Evolutionary conservation across 2,113 vertebrate genomes (phyloP).

Genomic region (Columba janthina): DNA sequence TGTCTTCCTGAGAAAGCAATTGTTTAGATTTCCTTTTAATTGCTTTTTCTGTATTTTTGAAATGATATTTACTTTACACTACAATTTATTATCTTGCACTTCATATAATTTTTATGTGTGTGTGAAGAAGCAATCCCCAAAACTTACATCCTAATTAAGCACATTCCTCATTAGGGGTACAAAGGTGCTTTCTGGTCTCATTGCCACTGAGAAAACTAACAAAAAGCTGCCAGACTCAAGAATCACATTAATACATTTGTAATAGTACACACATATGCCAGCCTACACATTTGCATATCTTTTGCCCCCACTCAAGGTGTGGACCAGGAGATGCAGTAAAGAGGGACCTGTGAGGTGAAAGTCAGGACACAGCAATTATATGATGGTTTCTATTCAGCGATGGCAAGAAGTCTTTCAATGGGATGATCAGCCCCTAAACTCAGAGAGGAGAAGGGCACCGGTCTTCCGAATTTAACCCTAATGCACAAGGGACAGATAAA

Average conservation of each 20-base stretch:
- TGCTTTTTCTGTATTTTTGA: neutral
- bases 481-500: rapidly evolving
- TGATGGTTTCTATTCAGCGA: rapidly evolving
- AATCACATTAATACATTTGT: neutral
- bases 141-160: neutral
- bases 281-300: neutral
- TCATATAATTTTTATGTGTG: neutral
- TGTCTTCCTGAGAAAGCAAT: neutral
- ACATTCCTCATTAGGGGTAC: neutral
- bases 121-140: neutral
- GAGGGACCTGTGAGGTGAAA: neutral
- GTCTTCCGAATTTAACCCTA: neutral
- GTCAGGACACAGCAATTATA: neutral
- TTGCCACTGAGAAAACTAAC: neutral
- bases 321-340: neutral
- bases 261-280: neutral
- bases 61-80: neutral
- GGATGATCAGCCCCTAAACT: neutral
- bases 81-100: neutral
- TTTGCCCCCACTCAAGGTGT: neutral
- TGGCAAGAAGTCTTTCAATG: neutral
- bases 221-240: neutral
- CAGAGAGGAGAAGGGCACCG: neutral
- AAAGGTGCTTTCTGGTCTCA: neutral
- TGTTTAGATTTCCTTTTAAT: neutral